Evolutionary conservation across 1,140 invertebrate genomes (phyloP).

Genomic region (Anastatus disparis): DNA sequence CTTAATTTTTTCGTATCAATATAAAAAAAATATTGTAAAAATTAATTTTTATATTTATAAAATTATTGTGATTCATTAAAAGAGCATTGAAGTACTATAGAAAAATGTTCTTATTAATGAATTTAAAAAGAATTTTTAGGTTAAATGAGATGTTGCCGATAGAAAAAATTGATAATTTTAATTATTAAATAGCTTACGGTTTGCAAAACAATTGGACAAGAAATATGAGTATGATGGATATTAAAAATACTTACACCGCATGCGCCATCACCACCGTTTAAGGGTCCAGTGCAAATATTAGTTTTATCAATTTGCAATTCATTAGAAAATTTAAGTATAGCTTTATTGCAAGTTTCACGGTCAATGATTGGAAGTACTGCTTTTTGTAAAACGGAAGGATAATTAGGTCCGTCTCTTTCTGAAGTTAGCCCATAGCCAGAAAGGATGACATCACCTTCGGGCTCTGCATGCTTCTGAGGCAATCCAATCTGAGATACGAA

Average conservation of each 20-base stretch:
- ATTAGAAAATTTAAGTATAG: conserved; percentile 17
- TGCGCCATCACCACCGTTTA: conserved; percentile 67
- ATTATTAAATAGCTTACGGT: no score
- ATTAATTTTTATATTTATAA: no score
- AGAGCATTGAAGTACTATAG: no score
- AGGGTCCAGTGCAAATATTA: conserved; percentile 72
- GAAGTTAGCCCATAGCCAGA: conserved; percentile 68
- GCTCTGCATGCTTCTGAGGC: conserved; percentile 57
- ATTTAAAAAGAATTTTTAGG: no score
- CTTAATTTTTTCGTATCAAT: no score
- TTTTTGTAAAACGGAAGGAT: conserved; percentile 50
- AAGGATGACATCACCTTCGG: conserved; percentile 59
- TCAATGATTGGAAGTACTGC: conserved; percentile 50
- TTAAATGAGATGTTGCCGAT: no score
- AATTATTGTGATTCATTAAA: no score
- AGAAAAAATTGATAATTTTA: no score
- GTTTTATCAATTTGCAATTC: conserved; percentile 46
- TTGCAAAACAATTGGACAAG: no score
- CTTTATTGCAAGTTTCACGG: conserved; percentile 40
- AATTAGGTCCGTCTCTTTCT: not conserved
- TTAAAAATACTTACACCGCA: conserved; percentile 74
- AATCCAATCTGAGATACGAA: conserved; percentile 66
- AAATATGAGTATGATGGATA: no score
- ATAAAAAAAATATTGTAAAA: no score
- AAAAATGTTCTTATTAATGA: no score